phyloP scores from a whole-genome alignment of 2,888 invertebrate species.

The Andrena fulva region DNA sequence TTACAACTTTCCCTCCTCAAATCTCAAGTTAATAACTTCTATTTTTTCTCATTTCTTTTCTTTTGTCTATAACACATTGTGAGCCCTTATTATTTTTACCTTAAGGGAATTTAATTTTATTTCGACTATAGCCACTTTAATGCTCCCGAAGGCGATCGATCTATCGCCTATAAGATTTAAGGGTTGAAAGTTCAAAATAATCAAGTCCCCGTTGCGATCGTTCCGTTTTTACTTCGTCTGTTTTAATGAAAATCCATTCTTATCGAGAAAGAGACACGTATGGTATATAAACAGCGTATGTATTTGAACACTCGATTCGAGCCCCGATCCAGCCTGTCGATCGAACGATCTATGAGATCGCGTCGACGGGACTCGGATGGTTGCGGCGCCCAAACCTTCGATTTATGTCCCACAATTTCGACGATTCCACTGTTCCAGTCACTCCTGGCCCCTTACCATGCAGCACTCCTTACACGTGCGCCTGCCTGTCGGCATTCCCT shows the following conservation, averaged over 20 bases:
- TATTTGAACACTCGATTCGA: conserved; percentile 48
- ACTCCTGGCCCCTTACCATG: not conserved
- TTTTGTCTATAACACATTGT: not conserved
- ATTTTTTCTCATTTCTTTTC: no score
- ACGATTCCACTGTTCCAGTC: conserved; percentile 19
- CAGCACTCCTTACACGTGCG: conserved; percentile 23
- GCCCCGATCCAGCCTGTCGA: conserved; percentile 25
- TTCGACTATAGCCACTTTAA: not conserved
- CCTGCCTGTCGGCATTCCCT: conserved; percentile 7
- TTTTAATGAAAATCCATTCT: conserved; percentile 54
- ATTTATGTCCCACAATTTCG: not conserved
- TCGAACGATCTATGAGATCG: conserved; percentile 2
- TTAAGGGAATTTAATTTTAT: not conserved
- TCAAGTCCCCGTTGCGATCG: conserved; percentile 4
- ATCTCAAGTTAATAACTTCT: no score
- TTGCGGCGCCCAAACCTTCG: conserved; percentile 8
- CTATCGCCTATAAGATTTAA: not conserved
- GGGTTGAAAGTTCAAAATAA: conserved; percentile 15
- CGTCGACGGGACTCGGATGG: conserved; percentile 18
- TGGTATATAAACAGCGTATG: conserved; percentile 46
- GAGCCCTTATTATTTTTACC: not conserved
- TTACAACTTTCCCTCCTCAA: no score
- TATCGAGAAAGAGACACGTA: conserved; percentile 46
- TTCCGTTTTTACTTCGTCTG: conserved; percentile 46
- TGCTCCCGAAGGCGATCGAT: not conserved